Conservation (phyloP, 1,140 invertebrate species). For the Formica selysi region DNA sequence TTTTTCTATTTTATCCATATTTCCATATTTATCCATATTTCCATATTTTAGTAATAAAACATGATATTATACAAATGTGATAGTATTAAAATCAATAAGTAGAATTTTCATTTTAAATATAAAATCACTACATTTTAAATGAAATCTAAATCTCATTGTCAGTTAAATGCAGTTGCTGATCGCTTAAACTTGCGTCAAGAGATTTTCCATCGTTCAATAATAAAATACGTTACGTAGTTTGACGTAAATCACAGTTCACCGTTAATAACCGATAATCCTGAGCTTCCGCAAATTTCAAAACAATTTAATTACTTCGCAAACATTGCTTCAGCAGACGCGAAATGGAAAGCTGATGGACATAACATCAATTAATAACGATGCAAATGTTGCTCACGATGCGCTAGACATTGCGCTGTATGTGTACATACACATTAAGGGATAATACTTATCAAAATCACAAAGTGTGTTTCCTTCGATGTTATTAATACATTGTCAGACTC, state of each 20-base stretch:
- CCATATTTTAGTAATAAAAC: background rate
- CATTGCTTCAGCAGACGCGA: background rate
- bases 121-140: background rate
- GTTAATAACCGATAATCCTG: conserved; percentile 6
- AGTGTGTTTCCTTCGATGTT: background rate
- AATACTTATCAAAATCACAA: background rate
- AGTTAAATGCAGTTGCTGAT: background rate
- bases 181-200: background rate
- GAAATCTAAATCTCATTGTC: background rate
- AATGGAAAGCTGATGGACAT: background rate
- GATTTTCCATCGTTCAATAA: background rate
- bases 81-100: background rate
- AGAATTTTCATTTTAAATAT: background rate
- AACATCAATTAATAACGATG: background rate
- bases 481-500: conserved; percentile 43
- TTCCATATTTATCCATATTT: too few relatives aligned
- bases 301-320: conserved; percentile 18
- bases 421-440: background rate
- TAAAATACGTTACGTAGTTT: background rate
- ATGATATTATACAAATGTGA: background rate
- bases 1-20: too few relatives aligned
- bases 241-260: background rate
- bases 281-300: conserved; percentile 21
- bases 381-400: background rate
- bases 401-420: background rate